Conservation (phyloP, 1,140 invertebrate genomes). For the Bathynomus jamesi region DNA sequence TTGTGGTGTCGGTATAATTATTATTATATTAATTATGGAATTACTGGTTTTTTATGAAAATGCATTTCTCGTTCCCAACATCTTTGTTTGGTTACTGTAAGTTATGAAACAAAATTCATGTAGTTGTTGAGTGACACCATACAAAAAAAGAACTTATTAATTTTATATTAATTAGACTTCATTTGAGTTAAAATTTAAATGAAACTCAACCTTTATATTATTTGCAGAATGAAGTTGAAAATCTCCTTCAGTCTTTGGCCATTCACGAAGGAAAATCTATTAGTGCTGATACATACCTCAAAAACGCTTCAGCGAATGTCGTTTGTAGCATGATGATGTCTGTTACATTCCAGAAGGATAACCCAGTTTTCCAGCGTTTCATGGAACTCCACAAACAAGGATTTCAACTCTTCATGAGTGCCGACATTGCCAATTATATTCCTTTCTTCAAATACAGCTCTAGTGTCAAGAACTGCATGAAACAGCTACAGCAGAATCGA, state of each 20-base stretch:
- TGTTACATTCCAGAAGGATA: slow-evolving; percentile 67
- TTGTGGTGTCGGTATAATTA: no score
- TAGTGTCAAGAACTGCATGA: slow-evolving; percentile 57
- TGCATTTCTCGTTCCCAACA: no score
- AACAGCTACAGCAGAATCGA: slow-evolving; percentile 68
- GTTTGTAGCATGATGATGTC: slow-evolving; percentile 87
- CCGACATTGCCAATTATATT: slow-evolving; percentile 59
- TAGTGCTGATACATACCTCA: slow-evolving; percentile 61
- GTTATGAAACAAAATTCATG: no score
- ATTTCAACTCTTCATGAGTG: slow-evolving; percentile 67
- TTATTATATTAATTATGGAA: no score
- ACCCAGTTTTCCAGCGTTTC: slow-evolving; percentile 64
- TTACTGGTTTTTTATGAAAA: no score
- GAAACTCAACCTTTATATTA: no score
- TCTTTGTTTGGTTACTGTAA: no score
- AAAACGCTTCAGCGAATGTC: slow-evolving; percentile 79
- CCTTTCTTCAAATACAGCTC: slow-evolving; percentile 64
- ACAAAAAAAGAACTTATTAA: no score
- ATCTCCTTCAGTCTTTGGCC: slow-evolving; percentile 57
- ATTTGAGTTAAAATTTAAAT: no score
- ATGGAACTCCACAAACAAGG: slow-evolving; percentile 80
- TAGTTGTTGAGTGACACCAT: no score
- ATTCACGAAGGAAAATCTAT: slow-evolving; percentile 54
- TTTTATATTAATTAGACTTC: no score
- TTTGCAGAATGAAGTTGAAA: slow-evolving; percentile 69